Base-by-base conservation (phyloP, 2,888 invertebrate genomes). In the Drosophila maculinotata region DNA sequence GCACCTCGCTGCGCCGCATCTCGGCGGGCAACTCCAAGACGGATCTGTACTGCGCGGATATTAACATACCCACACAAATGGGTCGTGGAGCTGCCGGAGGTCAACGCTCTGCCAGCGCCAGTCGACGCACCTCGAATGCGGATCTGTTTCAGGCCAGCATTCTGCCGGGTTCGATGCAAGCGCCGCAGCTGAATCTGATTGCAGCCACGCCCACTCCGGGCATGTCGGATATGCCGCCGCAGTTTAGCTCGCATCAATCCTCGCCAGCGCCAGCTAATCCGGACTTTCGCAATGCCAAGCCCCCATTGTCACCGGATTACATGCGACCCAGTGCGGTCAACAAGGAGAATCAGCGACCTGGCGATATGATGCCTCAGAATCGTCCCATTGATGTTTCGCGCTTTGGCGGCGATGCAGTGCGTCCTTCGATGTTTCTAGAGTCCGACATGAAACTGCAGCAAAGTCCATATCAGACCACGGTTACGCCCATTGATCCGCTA, bases 11-110 rank as follows among this genome's bases (percentile, higher is more conserved):
- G 36, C 88, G 90, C 4, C 88, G 91, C 30, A 88, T 91, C 28
- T 90, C 91, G 9, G 82, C 87, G 1, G 90, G 89, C 3, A 88
- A 91, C 17, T 91, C 92, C 3, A 90, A 90, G 54, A 85, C 87
- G 15, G 91, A 91, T 52, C 69, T 91, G 0, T 91, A 88, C 69
- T 89, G 92, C 10, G 91, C 91, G 0, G 91, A 91, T 38, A 89
- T 91, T 2, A 91, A 90, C 41, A 90, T 91, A 67, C 89, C 91
- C 23, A 51, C 51, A 0, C 10, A 31, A 15, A 44, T 25, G 23
- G 52, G 49, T 2, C 66, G 77, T 6, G 12, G 31, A 4, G 67
- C 44, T 3, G 67, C 44, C 7, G 76, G 66, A 5, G 89, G 79
- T 9, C 87, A 85, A 20, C 85, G 86, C 0, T 90, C 90, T 1